Evolutionary conservation across 2,113 vertebrate genomes (phyloP).

Genomic region (Plestiodon gilberti): DNA sequence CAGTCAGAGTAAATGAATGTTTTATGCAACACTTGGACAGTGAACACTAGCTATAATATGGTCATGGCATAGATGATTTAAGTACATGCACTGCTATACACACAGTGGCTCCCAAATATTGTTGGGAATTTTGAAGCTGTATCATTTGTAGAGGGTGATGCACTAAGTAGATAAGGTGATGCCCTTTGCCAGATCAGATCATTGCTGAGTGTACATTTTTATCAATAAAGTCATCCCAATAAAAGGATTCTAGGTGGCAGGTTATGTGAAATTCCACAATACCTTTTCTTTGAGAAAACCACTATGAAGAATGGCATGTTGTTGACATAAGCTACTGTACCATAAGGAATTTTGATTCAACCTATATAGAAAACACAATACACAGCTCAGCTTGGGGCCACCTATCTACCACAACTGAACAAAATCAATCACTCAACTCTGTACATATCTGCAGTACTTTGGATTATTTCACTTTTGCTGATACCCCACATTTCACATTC

Average conservation of each 20-base stretch:
- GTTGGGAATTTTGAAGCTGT: neutral
- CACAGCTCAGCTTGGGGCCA: conserved; percentile 11
- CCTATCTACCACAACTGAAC: neutral
- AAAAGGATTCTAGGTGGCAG: conserved; percentile 36
- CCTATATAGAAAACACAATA: conserved; percentile 23
- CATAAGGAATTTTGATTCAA: neutral
- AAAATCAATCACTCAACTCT: conserved; percentile 9
- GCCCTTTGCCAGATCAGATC: neutral
- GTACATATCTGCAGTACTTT: neutral
- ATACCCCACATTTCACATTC: neutral
- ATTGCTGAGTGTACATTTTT: neutral
- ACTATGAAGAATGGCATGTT: conserved; percentile 4
- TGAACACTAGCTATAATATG: neutral
- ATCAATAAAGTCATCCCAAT: neutral
- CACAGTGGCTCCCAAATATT: neutral
- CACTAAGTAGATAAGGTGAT: neutral
- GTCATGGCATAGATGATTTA: neutral
- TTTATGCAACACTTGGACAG: neutral
- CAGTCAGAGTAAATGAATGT: neutral
- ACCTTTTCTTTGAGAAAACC: neutral
- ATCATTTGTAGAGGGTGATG: neutral
- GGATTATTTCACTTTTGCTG: neutral
- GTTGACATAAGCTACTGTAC: conserved; percentile 33
- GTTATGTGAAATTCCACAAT: conserved; percentile 38
- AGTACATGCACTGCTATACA: neutral